Evolutionary conservation across 2,888 invertebrate genomes (phyloP), one percentile per base, ranked within the genome.

Genomic region (Plutella xylostella): DNA sequence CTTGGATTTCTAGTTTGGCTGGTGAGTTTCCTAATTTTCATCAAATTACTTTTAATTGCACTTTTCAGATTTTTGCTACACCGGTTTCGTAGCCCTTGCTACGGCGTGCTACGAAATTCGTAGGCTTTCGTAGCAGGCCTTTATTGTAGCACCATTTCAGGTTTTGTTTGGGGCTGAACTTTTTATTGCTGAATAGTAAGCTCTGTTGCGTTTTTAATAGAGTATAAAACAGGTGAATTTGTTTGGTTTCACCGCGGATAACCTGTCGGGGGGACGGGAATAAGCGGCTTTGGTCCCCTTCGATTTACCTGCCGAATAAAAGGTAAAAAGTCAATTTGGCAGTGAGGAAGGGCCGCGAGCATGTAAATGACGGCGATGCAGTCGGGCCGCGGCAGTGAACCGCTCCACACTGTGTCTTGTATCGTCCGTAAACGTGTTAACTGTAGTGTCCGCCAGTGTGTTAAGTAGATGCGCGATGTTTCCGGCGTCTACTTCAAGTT

Each of bases 321-420:
- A 80, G 74, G 80, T 80, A 82, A 74, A 80, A 82, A 78, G 82
- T 82, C 79, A 83, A 78, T 82, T 82, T 77, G 57, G 68, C 72
- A 73, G 72, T 69, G 56, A 80, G 70, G 78, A 77, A 83, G 82
- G 80, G 79, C 79, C 79, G 65, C 64, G 64, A 68, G 69, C 79
- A 78, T 78, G 80, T 79, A 78, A 79, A 78, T 79, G 66, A 74
- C 74, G 70, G 78, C 78, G 78, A 72, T 69, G 79, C 79, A 78
- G 73, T 76, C 57, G 62, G 61, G 56, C 60, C 61, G 58, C 59
- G 53, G 68, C 62, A 64, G 55, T 62, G 54, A 52, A 51, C 53
- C 56, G 60, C 55, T 62, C 52, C 61, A 60, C 61, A 65, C 71
- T 73, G 60, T 53, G 58, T 48, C 61, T 61, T 60, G 65, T 49